Conservation (phyloP, 2,888 invertebrate genomes). For the Dicyrtomina minuta region DNA sequence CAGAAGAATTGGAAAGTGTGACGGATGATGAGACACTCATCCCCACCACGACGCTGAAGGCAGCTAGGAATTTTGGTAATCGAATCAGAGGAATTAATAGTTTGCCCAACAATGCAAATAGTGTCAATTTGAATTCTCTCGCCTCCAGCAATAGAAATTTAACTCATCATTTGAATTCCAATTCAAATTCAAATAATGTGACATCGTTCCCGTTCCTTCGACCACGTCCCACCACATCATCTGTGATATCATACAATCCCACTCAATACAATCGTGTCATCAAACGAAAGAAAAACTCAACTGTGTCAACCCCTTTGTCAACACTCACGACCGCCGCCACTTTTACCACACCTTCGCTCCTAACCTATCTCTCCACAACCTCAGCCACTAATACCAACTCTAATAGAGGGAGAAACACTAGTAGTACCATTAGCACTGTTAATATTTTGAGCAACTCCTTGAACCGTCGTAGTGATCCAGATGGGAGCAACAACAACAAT, state of each 20-base stretch:
- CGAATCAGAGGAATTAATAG: constrained; percentile 29
- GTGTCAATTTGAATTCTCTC: constrained; percentile 12
- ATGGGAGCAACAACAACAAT: constrained; percentile 27
- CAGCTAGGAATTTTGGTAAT: constrained; percentile 25
- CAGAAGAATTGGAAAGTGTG: constrained; percentile 11
- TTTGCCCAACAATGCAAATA: constrained; percentile 25
- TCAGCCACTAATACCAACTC: constrained; percentile 5
- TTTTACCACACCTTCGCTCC: constrained; percentile 12
- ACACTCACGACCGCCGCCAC: constrained; percentile 22
- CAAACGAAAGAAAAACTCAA: constrained; percentile 41
- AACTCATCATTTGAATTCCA: background rate
- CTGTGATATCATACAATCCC: constrained; percentile 43
- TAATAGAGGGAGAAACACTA: constrained; percentile 14
- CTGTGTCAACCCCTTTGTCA: background rate
- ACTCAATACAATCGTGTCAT: constrained; percentile 45
- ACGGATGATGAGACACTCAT: constrained; percentile 15
- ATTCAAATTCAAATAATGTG: background rate
- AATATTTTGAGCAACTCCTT: background rate
- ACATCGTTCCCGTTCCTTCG: constrained; percentile 16
- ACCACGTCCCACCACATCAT: constrained; percentile 31
- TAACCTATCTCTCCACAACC: constrained; percentile 28
- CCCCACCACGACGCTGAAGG: constrained; percentile 3
- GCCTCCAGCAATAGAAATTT: background rate
- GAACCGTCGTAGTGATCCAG: constrained; percentile 31
- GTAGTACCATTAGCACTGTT: background rate